A percentile compares a stretch with the other conserved stretches of the same genome.
Evolutionary conservation across 2,113 vertebrate genomes (phyloP).

Genomic region (Caloenas nicobarica): DNA sequence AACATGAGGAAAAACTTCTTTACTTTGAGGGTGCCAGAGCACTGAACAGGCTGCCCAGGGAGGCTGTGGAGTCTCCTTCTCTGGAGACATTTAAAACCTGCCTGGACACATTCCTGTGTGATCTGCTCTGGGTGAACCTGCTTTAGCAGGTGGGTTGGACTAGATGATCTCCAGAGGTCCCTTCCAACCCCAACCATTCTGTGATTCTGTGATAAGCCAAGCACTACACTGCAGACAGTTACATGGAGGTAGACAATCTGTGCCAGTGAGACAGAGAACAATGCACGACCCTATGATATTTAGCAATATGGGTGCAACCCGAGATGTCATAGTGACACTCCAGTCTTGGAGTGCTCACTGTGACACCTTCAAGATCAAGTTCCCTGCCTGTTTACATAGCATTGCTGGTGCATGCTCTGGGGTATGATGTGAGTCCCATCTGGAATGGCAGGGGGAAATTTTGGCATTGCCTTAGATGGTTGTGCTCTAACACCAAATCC

Average conservation of each 20-base stretch:
- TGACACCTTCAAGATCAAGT: not conserved
- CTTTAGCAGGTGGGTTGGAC: too few species aligned
- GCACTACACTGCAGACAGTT: not conserved
- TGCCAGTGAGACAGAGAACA: not conserved
- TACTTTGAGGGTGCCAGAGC: too few species aligned
- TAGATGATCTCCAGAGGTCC: too few species aligned
- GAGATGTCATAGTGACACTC: not conserved
- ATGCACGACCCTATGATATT: not conserved
- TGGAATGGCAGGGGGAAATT: not conserved
- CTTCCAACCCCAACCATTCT: too few species aligned
- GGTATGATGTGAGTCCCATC: too few species aligned
- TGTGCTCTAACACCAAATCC: not conserved
- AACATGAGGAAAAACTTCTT: too few species aligned
- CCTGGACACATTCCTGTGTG: too few species aligned
- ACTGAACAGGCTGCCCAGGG: too few species aligned
- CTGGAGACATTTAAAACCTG: too few species aligned
- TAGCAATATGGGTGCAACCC: not conserved
- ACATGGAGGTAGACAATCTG: not conserved
- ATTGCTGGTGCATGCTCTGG: not conserved
- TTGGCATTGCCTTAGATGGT: not conserved
- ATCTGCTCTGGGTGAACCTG: too few species aligned
- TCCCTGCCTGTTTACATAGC: not conserved
- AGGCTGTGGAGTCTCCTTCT: too few species aligned
- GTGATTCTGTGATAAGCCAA: not conserved
- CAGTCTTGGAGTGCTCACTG: not conserved